A percentile compares a stretch with the other conserved stretches of the same genome.
These are phyloP conservation scores for Nothocercus nigrocapillus DNA, from an alignment of 2,113 vertebrate genomes.

Conservation along the genomic window DNA sequence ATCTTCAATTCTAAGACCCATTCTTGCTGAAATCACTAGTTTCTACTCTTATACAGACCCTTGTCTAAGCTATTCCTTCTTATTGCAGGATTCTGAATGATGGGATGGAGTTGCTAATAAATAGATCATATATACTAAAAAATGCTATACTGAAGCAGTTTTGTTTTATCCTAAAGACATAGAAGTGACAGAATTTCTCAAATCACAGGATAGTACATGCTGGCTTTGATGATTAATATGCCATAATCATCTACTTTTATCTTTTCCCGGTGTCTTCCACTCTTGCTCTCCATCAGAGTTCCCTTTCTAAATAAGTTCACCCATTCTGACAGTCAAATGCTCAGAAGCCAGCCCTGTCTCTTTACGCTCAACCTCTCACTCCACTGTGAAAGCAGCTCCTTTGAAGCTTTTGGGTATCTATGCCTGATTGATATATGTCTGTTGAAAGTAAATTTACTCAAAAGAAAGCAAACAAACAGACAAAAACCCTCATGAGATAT, in stretches of 20 bases:
- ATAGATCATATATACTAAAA: not conserved
- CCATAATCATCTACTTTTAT: not conserved
- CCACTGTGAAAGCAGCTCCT: not conserved
- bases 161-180: not conserved
- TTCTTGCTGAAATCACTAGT: not conserved
- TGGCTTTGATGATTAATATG: not conserved
- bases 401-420: not conserved
- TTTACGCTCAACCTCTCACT: not conserved
- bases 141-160: not conserved
- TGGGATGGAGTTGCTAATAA: not conserved
- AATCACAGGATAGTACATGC: not conserved
- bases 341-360: not conserved
- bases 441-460: not conserved
- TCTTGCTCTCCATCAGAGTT: not conserved
- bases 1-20: not conserved
- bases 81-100: not conserved
- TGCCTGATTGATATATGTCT: not conserved
- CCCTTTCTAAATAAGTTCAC: not conserved
- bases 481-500: not conserved
- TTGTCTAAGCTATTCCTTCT: not conserved
- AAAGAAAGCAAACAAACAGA: not conserved
- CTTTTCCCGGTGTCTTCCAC: not conserved
- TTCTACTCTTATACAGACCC: not conserved
- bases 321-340: not conserved
- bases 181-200: not conserved